Evolutionary conservation across 92 coral and sea anemone genomes (phyloP).

Genomic region (Actinostola sp.): DNA sequence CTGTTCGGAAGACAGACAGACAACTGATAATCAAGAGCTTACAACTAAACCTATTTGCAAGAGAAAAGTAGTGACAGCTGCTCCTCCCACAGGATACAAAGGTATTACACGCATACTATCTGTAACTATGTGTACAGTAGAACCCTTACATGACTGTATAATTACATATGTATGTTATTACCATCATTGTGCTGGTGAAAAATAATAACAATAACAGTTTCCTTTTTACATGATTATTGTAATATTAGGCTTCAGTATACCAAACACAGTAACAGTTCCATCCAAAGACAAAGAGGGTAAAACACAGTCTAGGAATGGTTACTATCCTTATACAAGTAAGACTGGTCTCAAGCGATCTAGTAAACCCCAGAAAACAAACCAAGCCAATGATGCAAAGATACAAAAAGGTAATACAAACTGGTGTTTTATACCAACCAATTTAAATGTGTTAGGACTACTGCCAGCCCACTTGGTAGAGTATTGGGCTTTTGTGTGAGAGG

Average conservation of each 20-base stretch:
- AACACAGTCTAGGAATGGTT: conserved; percentile 6
- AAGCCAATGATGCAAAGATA: not conserved
- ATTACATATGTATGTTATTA: no score
- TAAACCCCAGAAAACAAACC: conserved; percentile 42
- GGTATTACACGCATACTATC: conserved; percentile 36
- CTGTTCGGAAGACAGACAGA: not conserved
- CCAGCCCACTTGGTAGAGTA: no score
- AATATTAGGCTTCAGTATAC: conserved; percentile 19
- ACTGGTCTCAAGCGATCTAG: conserved; percentile 8
- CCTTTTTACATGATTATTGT: not conserved
- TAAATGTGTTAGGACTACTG: not conserved
- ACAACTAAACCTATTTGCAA: conserved; percentile 56
- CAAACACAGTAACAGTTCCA: conserved; percentile 1
- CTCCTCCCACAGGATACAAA: conserved; percentile 89
- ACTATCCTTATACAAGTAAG: not conserved
- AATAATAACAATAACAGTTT: not conserved
- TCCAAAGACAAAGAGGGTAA: conserved; percentile 5
- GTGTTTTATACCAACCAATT: no score
- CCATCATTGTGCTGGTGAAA: not conserved
- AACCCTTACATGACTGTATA: no score
- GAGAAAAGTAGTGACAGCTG: conserved; percentile 86
- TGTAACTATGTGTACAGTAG: not conserved
- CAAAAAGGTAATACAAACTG: conserved; percentile 1
- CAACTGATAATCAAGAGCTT: not conserved
- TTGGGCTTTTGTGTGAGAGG: no score